Evolutionary conservation across 2,113 vertebrate genomes (phyloP).

Genomic region (Collichthys lucidus): DNA sequence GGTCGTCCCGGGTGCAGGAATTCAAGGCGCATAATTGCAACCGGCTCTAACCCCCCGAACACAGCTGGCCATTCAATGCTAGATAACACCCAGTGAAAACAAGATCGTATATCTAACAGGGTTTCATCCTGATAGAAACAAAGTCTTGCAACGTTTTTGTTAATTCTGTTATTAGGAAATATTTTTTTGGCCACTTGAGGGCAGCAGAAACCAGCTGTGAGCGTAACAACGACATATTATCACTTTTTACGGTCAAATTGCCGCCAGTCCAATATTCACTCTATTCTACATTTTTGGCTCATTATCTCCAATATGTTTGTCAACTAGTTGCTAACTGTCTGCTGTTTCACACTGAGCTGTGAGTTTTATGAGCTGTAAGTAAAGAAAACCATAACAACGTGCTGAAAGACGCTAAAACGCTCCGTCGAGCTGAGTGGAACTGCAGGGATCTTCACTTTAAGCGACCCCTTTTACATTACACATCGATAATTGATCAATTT

Average conservation of each 20-base stretch:
- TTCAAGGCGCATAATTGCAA: not conserved
- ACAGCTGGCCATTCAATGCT: not conserved
- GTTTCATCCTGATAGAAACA: not conserved
- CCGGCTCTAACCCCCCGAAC: not conserved
- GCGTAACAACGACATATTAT: not conserved
- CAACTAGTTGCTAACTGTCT: not conserved
- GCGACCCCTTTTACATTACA: not conserved
- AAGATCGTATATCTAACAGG: not conserved
- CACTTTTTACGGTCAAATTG: not conserved
- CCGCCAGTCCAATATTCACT: no score
- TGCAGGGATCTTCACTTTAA: not conserved
- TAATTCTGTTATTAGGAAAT: no score
- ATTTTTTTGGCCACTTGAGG: no score
- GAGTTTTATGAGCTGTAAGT: not conserved
- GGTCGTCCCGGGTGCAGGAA: not conserved
- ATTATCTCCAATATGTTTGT: no score
- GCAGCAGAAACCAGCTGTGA: no score
- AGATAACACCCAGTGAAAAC: not conserved
- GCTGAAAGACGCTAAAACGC: not conserved
- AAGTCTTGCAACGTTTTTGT: not conserved
- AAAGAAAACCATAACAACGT: not conserved
- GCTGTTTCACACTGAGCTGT: not conserved
- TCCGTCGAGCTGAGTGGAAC: not conserved
- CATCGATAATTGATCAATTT: not conserved
- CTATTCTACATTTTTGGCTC: no score